A percentile compares a stretch with the other conserved stretches of the same genome.
phyloP scores from a whole-genome alignment of 2,888 invertebrate species.

The Agriopis leucophaearia region DNA sequence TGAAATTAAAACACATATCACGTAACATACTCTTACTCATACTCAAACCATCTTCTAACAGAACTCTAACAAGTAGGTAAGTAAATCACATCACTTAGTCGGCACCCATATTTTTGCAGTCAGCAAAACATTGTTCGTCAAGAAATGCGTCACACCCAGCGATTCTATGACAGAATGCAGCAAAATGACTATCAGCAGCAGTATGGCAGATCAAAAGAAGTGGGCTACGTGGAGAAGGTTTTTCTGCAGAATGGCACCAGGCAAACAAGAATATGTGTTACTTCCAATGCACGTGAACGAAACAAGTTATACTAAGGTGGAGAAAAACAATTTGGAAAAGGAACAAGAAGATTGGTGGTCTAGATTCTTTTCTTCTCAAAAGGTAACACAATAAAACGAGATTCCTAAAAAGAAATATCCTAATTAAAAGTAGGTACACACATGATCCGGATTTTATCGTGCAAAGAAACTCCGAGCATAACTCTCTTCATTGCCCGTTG shows the following conservation, averaged over 20 bases:
- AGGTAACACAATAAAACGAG: slow-evolving; percentile 43
- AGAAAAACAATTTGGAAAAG: slow-evolving; percentile 37
- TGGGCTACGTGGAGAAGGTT: slow-evolving; percentile 56
- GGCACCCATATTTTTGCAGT: slow-evolving; percentile 43
- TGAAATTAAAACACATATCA: no score
- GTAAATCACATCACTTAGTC: not conserved
- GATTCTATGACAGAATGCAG: slow-evolving; percentile 31
- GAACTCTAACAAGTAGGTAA: no score
- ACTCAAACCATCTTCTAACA: no score
- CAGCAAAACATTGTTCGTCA: slow-evolving; percentile 49
- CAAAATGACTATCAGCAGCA: slow-evolving; percentile 30
- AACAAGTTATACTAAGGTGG: slow-evolving; percentile 39
- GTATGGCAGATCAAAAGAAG: slow-evolving; percentile 46
- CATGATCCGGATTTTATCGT: no score
- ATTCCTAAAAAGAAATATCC: not conserved
- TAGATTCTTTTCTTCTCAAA: slow-evolving; percentile 62
- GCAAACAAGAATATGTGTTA: slow-evolving; percentile 66
- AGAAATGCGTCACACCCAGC: slow-evolving; percentile 38
- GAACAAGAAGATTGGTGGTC: slow-evolving; percentile 72
- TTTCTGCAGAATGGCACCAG: slow-evolving; percentile 53
- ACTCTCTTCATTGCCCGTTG: no score
- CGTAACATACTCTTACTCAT: no score
- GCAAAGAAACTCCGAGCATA: no score
- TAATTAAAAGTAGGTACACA: no score
- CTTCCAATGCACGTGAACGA: slow-evolving; percentile 62